Conservation (phyloP, 1,140 invertebrate species). For the Augochlora pura region DNA sequence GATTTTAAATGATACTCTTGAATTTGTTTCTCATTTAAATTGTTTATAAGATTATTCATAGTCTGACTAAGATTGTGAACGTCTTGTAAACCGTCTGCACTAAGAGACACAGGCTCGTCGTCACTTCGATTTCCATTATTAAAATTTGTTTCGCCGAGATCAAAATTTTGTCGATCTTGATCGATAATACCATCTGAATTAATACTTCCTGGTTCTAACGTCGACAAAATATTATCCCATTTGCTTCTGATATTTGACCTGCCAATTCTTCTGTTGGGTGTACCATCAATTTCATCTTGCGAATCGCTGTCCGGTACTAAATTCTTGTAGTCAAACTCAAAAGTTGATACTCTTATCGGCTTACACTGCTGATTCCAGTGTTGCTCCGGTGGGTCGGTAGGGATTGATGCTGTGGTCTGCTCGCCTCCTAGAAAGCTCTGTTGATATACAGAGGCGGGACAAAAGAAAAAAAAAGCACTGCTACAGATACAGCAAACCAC, state of each 20-base stretch:
- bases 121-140: slow-evolving; percentile 50
- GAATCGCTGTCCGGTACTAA: slow-evolving; percentile 43
- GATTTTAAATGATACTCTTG: slow-evolving; percentile 36
- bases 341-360: slow-evolving; percentile 76
- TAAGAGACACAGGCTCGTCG: slow-evolving; percentile 54
- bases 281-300: slow-evolving; percentile 27
- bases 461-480: slow-evolving; percentile 78
- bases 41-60: slow-evolving; percentile 63
- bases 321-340: slow-evolving; percentile 72
- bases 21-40: slow-evolving; percentile 52
- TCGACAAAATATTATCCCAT: slow-evolving; percentile 25
- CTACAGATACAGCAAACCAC: slow-evolving; percentile 79
- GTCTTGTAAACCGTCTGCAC: slow-evolving; percentile 63
- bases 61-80: slow-evolving; percentile 60
- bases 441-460: slow-evolving; percentile 77
- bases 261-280: neutral
- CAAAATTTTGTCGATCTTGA: slow-evolving; percentile 1
- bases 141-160: slow-evolving; percentile 57
- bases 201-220: slow-evolving; percentile 16
- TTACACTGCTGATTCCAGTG: slow-evolving; percentile 78
- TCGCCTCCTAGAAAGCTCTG: slow-evolving; percentile 80
- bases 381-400: slow-evolving; percentile 75
- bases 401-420: slow-evolving; percentile 71
- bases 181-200: slow-evolving; percentile 6
- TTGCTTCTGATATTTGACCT: slow-evolving; percentile 24